phyloP scores from a whole-genome alignment of 2,113 vertebrate species.

The Psilopogon haemacephalus region DNA sequence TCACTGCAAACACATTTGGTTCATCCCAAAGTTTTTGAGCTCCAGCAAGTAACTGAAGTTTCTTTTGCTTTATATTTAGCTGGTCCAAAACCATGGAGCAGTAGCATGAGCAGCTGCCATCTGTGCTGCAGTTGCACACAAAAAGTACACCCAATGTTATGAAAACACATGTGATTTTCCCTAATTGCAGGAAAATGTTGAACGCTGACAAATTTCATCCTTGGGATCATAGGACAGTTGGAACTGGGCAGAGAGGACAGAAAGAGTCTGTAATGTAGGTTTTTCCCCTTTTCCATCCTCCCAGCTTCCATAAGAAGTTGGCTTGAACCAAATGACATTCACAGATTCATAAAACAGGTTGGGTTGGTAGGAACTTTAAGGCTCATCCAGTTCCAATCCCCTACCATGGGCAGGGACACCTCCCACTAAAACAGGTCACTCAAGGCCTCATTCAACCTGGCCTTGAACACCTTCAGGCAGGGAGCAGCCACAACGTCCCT shows the following conservation, averaged over 20 bases:
- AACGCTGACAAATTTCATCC: background rate
- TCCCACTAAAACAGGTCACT: too few species aligned
- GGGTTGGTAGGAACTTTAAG: too few species aligned
- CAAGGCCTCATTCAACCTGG: too few species aligned
- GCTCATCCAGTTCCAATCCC: too few species aligned
- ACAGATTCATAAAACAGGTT: too few species aligned
- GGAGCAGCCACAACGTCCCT: too few species aligned
- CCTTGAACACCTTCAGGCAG: too few species aligned
- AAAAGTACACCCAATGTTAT: background rate
- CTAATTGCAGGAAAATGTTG: background rate
- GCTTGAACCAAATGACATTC: background rate
- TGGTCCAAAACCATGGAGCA: background rate
- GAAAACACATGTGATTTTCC: background rate
- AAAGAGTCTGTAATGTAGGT: background rate
- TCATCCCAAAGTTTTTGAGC: background rate
- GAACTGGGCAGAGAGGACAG: background rate
- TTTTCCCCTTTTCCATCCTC: background rate
- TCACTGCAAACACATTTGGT: background rate
- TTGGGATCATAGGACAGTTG: background rate
- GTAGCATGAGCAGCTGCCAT: background rate
- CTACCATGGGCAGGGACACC: too few species aligned
- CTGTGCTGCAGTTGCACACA: background rate
- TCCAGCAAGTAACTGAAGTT: background rate
- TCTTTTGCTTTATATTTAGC: background rate
- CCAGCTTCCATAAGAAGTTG: background rate